Base-by-base conservation (phyloP, 2,797 vertebrate species). In the Oreortyx pictus region DNA sequence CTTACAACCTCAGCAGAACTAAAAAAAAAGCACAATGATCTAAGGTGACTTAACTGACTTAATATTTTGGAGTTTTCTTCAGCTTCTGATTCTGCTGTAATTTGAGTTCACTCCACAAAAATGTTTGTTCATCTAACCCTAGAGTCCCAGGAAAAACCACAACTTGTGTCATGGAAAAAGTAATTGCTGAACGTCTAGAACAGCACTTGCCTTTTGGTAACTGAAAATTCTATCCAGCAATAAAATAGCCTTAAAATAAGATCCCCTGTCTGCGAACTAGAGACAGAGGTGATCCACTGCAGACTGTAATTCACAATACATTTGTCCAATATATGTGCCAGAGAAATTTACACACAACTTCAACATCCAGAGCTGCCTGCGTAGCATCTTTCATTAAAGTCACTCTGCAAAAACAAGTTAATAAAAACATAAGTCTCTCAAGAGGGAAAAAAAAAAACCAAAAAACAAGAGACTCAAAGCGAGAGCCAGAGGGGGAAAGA, bases 141-240 rank as follows among this genome's bases (percentile, higher is more conserved):
- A 31, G n/a, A 92, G 52, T 82, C 2, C 0, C 31, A 88, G 52
- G 56, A 81, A 9, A 93, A 94, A 92, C 90, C 89, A 82, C 85
- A 92, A 57, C 44, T 89, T 91, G 64, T 89, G 93, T 94, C 62
- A 96, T 92, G 84, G 85, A 95, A 95, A 94, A 96, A 89, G 62
- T 60, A 94, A 93, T 70, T 89, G 68, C 60, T 75, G 79, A 86
- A 78, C 25, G 70, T 54, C 93, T 86, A 94, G 77, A 92, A 90
- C 6, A 79, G 56, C 52, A 86, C 49, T 94, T 86, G 64, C 60
- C 29, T 12, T 41, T 37, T 88, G 81, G 71, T 67, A 79, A 91
- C 87, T 29, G 46, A 84, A 90, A 96, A 80, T 62, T 77, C 39
- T 86, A 88, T 88, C 80, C 91, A 77, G 47, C 76, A 93, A 8